Conservation (phyloP, 2,888 invertebrate genomes). For the Ditula angustiorana region DNA sequence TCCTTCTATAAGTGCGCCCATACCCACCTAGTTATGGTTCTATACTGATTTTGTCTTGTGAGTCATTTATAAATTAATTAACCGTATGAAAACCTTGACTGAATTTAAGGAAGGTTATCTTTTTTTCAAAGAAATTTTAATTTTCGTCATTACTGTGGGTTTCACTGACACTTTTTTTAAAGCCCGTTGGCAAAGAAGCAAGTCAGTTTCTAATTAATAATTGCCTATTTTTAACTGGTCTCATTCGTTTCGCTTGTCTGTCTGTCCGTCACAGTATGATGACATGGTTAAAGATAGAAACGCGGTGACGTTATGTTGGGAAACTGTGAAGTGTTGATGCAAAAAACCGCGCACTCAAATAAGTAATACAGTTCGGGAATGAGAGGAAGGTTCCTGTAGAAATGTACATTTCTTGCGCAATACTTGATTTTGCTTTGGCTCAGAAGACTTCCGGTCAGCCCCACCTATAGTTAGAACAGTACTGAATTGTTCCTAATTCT, state of each 20-base stretch:
- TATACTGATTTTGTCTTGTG: no score
- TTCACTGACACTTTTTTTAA: neutral
- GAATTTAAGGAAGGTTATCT: no score
- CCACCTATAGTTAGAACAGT: no score
- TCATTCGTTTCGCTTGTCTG: conserved; percentile 24
- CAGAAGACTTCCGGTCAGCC: no score
- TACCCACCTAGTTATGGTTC: no score
- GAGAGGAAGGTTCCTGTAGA: no score
- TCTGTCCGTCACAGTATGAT: conserved; percentile 17
- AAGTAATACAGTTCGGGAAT: no score
- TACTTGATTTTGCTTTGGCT: no score
- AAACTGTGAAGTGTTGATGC: neutral
- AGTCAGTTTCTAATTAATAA: conserved; percentile 20
- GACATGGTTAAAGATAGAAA: conserved; percentile 23
- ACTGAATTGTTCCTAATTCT: no score
- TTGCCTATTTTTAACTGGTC: conserved; percentile 23
- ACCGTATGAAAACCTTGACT: no score
- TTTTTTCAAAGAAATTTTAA: neutral
- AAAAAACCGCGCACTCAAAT: neutral
- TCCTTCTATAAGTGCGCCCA: no score
- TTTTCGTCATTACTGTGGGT: neutral
- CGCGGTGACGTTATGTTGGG: conserved; percentile 7
- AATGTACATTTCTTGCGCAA: no score
- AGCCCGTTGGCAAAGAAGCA: neutral
- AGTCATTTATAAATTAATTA: neutral